A percentile compares a stretch with the other conserved stretches of the same genome.
Conservation (phyloP, 2,797 vertebrate species). For the Aulostomus chinensis region DNA sequence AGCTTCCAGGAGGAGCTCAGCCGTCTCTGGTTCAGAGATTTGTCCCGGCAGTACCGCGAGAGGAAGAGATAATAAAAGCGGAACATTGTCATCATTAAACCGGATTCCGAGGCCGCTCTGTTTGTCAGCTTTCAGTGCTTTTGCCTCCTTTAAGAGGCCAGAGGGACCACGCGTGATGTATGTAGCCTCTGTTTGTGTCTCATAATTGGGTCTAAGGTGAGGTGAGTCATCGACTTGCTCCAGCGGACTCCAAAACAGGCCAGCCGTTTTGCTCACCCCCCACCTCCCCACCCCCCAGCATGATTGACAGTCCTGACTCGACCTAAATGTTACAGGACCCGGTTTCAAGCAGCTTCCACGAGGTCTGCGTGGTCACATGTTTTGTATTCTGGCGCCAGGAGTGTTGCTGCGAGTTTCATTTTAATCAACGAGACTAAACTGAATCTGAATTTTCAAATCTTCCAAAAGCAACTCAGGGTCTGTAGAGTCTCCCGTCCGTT, state of each 20-base stretch:
- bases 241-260: conserved; percentile 37
- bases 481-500: too few relatives aligned
- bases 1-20: too few relatives aligned
- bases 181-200: conserved; percentile 46
- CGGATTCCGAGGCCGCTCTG: conserved; percentile 31
- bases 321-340: conserved; percentile 13
- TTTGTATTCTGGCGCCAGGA: conserved; percentile 15
- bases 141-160: conserved; percentile 46
- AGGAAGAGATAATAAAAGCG: conserved; percentile 23
- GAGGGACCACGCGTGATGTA: conserved; percentile 51
- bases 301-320: conserved; percentile 30
- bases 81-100: conserved; percentile 54
- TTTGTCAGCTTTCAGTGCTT: conserved; percentile 35
- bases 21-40: too few relatives aligned
- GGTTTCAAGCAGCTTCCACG: conserved; percentile 4
- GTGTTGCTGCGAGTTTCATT: background rate
- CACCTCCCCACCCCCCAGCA: too few relatives aligned
- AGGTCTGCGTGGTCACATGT: conserved; percentile 18
- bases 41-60: conserved; percentile 26
- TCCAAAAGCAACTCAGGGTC: too few relatives aligned
- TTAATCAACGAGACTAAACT: too few relatives aligned
- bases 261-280: conserved; percentile 48
- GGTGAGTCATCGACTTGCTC: conserved; percentile 43
- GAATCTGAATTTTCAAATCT: too few relatives aligned
- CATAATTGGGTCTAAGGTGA: conserved; percentile 74